Evolutionary conservation across 2,888 invertebrate genomes (phyloP), one percentile per base, ranked within the genome.

Genomic region (Colostygia pectinataria): DNA sequence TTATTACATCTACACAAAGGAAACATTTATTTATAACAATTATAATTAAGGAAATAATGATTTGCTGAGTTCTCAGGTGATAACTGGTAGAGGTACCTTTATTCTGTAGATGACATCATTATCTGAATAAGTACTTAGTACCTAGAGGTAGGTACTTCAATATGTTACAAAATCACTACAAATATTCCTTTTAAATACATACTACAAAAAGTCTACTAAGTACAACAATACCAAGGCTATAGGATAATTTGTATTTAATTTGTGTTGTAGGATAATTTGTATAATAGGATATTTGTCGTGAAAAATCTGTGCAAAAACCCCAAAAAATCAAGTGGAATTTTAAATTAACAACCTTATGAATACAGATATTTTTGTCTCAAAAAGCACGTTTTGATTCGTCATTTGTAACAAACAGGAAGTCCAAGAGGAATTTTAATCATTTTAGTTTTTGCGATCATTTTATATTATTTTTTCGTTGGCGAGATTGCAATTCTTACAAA

Each of bases 401-500:
- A 10, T 12, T 3, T 5, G 13, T 28, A 13, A 31, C 34, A 12
- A 47, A 8, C 40, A 40, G 40, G 40, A 47, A 40, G 13, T 14
- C 28, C 4, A 27, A 1, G n/a, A 33, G 24, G 33, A 34, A 36
- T 38, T 34, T 47, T 12, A 47, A 20, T 40, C 9, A 40, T 39
- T 24, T 23, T 5, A 23, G 33, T 23, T 39, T 46, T 46, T 40
- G 14, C 10, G 15, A 12, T 18, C 18, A n/a, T 28, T 28, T 27
- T 12, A 6, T 24, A 29, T 27, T 28, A 37, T 29, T 10, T 13
- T 43, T 33, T 40, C 23, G n/a, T 10, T 14, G n/a, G n/a, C 25
- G 24, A 44, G 23, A 39, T 47, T 36, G 42, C 51, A 28, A 14
- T 41, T 54, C 38, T 25, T 53, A 9, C 31, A 54, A 55, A 57